Evolutionary conservation across 2,888 invertebrate genomes (phyloP).

Genomic region (Nesidiocoris tenuis): DNA sequence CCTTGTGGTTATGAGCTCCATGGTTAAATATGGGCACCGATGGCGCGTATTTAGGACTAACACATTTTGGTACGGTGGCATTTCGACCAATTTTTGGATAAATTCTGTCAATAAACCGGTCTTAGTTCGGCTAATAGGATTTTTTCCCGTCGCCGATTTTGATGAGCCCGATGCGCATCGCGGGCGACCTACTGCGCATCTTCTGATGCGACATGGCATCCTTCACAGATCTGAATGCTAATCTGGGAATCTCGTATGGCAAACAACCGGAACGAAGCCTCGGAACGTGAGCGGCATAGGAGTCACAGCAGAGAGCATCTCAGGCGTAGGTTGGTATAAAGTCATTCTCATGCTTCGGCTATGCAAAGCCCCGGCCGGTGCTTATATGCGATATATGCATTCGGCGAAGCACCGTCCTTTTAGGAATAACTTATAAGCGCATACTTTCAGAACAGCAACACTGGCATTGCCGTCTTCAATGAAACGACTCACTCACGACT

Average conservation of each 20-base stretch:
- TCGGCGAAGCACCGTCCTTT: neutral
- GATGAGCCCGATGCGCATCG: too few relatives aligned
- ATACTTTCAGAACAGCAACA: neutral
- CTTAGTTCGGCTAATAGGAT: too few relatives aligned
- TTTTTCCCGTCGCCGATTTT: too few relatives aligned
- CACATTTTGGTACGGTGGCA: too few relatives aligned
- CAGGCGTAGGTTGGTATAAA: neutral
- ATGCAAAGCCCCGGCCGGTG: neutral
- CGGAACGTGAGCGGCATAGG: constrained; percentile 29
- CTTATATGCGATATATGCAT: neutral
- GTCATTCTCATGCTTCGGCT: neutral
- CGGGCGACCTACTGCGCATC: neutral
- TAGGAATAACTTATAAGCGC: neutral
- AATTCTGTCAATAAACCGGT: too few relatives aligned
- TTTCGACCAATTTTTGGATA: too few relatives aligned
- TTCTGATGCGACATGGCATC: neutral
- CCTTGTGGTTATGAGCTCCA: too few relatives aligned
- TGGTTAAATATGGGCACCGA: too few relatives aligned
- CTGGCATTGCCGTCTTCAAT: neutral
- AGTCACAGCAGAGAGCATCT: neutral
- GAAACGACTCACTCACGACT: neutral
- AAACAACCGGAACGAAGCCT: constrained; percentile 18
- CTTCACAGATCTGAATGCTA: constrained; percentile 13
- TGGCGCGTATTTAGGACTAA: too few relatives aligned
- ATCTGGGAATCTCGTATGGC: constrained; percentile 7